Conservation (phyloP, 1,140 invertebrate species). For the Drosophila tani region DNA sequence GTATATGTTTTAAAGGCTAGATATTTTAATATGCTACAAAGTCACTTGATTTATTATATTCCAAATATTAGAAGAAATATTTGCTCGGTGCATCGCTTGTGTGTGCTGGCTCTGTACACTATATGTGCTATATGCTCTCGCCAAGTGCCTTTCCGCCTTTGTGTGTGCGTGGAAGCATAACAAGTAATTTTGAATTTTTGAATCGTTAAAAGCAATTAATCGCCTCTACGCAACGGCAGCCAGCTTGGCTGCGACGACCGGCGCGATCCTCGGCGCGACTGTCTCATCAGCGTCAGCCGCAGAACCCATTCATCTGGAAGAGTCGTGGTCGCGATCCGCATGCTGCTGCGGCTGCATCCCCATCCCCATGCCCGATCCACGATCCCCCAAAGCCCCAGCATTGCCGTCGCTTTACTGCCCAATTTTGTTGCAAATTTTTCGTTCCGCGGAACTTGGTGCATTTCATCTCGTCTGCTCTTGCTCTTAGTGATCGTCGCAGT, state of each 20-base stretch:
- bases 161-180: constrained; percentile 73
- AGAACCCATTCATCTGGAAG: constrained; percentile 42
- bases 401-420: constrained; percentile 73
- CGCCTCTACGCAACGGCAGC: constrained; percentile 79
- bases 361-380: background rate
- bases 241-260: constrained; percentile 63
- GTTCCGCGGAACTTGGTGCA: constrained; percentile 81
- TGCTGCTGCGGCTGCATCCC: constrained; percentile 7
- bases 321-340: constrained; percentile 32
- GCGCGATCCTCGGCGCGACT: constrained; percentile 29
- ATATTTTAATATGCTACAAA: background rate
- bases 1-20: background rate
- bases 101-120: constrained; percentile 21
- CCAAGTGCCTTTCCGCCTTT: constrained; percentile 38
- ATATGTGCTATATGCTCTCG: constrained; percentile 31
- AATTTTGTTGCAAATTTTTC: constrained; percentile 83
- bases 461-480: constrained; percentile 76
- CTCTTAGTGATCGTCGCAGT: constrained; percentile 49
- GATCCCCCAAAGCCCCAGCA: constrained; percentile 30
- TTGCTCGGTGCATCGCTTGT: constrained; percentile 11
- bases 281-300: constrained; percentile 37
- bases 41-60: background rate
- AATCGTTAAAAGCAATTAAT: constrained; percentile 84
- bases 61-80: background rate
- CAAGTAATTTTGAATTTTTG: constrained; percentile 83